Evolutionary conservation across 2,888 invertebrate genomes (phyloP), one percentile per base, ranked within the genome.

Genomic region (Agriopis marginaria): DNA sequence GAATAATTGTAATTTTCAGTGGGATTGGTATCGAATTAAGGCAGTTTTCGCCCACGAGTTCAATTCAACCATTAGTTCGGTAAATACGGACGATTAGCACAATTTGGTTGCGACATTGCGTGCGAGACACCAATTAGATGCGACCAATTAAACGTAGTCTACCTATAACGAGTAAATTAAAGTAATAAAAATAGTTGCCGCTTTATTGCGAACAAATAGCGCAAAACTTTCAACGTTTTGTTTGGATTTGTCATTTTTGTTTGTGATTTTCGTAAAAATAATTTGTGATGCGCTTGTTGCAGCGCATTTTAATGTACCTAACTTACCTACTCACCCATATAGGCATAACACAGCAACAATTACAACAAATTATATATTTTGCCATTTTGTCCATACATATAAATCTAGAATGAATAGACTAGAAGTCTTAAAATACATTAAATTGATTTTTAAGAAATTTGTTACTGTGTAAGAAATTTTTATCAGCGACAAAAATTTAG

Each of bases 21-120:
- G 71, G 78, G 86, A 87, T 89, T 79, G 87, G 86, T 79, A 85
- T 84, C 83, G 84, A 90, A 89, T 88, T 82, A 83, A 23, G 79
- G 80, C 80, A 85, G 86, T 81, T 81, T 76, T 86, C 89, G 88
- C 90, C 91, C 87, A 89, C 91, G 75, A 75, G 79, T 76, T 80
- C 74, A 87, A 85, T 86, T 86, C 50, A 76, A 79, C 86, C 82
- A 87, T 88, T 89, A 83, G 80, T 77, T 83, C 82, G 82, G 80
- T 82, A 83, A 86, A 86, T 86, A 83, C 81, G 80, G 82, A 75
- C 86, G 83, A 89, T 91, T 89, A 88, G 84, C 77, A 86, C 86
- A 87, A 87, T 89, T 88, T 84, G 83, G 86, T 85, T 81, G 88
- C 85, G 85, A 87, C 85, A 79, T 91, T 78, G 89, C 93, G 89